phyloP scores from a whole-genome alignment of 1,140 invertebrate species.

The Acyrthosiphon pisum region DNA sequence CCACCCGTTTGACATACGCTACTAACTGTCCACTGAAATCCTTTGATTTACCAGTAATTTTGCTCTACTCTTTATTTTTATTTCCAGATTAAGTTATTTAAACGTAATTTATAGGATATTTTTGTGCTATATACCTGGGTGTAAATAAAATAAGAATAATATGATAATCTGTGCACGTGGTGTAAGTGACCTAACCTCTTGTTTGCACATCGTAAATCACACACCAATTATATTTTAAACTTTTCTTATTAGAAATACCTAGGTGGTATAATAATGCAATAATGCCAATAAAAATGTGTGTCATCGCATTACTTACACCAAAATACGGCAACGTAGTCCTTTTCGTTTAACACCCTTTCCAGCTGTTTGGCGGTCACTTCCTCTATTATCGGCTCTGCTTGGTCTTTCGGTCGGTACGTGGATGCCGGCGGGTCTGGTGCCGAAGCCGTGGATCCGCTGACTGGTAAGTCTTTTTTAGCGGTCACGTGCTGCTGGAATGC shows the following conservation, averaged over 20 bases:
- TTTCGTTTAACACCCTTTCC: conserved; percentile 84
- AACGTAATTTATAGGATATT: neutral
- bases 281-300: neutral
- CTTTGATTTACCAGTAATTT: neutral
- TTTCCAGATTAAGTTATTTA: neutral
- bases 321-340: conserved; percentile 92
- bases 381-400: conserved; percentile 82
- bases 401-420: conserved; percentile 59
- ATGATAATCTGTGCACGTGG: neutral
- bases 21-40: too few relatives aligned
- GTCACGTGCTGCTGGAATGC: conserved; percentile 13
- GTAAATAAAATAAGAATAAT: neutral
- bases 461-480: conserved; percentile 54
- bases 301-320: conserved; percentile 84
- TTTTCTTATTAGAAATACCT: too few relatives aligned
- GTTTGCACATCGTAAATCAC: neutral
- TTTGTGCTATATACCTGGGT: neutral
- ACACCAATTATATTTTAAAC: neutral
- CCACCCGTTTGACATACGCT: neutral
- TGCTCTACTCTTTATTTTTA: neutral
- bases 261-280: neutral
- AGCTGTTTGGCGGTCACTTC: conserved; percentile 90
- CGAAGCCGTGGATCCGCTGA: neutral
- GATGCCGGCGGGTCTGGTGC: neutral
- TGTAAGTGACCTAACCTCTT: neutral